Base-by-base conservation (phyloP, 92 coral and sea anemone species). In the Epizoanthus scotinus region DNA sequence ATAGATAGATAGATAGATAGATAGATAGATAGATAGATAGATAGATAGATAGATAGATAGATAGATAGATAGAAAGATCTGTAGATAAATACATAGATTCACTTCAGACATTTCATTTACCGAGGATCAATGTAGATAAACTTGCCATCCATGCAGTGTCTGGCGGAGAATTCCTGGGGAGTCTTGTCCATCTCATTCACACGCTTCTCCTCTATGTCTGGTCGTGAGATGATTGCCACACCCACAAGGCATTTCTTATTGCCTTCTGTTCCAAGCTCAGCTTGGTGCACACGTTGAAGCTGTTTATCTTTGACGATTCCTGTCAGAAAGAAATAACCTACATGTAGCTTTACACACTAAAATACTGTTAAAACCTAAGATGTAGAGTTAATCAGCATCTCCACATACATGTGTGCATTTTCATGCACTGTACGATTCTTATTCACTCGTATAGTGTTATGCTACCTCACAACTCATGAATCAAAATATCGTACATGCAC, bases 121-220 rank as follows among this genome's bases (percentile, higher is more conserved):
- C 93, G 84, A 24, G 98, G 97, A 73, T 94, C 98, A 22, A 92
- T 84, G 77, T 83, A 94, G 38, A 94, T 87, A 70, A 94, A 94
- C 73, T 94, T 92, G n/a, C 98, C 98, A 88, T 94, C 97, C 75
- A 94, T 73, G 63, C 91, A 88, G 70, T 94, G 98, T 20, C 93
- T 91, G 52, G 98, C 90, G 6, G 81, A 67, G 68, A 87, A 94
- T 64, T 94, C 93, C 19, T 63, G 47, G 58, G 49, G 63, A 52
- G 27, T 25, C 18, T 40, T 60, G 26, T 80, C 63, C 25, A 21
- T 50, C 77, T 71, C 64, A 60, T 38, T 63, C 10, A 63, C 25
- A 13, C 34, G 47, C 0, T 72, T 63, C 36, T 81, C 60, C 36
- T 59, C 61, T 13, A 50, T 47, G 27, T 63, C 71, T 63, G 88